Evolutionary conservation across 2,888 invertebrate species (phyloP), one percentile per base, ranked within the genome.

Genomic region (Zeuzera pyrina): DNA sequence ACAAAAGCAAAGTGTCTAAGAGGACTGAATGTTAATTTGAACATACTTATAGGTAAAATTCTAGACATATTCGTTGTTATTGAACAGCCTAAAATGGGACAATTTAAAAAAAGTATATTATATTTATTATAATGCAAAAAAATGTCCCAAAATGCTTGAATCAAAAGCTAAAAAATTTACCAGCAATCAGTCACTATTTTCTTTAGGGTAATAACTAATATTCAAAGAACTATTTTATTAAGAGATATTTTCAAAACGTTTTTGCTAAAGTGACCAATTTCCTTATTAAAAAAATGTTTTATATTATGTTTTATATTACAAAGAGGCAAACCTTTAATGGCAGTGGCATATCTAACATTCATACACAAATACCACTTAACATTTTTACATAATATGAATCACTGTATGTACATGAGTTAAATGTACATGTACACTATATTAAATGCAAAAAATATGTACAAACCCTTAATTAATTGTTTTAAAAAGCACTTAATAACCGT

Each of bases 401-500:
- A 55, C 59, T 62, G 65, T 76, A 72, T 73, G 63, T 71, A 73
- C 71, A 70, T 56, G 57, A 44, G 47, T 62, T 49, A 60, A n/a
- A n/a, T 61, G 56, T 66, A 65, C 65, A 72, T 66, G 59, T 65
- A 65, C 60, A 60, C 50, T 67, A 57, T 63, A 64, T n/a, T n/a
- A n/a, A 65, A 69, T 66, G 76, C 76, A 77, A 79, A 79, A 71
- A 64, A 76, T 83, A 79, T 79, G 68, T 79, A 83, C 79, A 81
- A 42, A 49, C 57, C 52, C 68, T 64, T 69, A 72, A 57, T 63
- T 57, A 60, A n/a, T 54, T 57, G 53, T 61, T 45, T 65, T 57
- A 69, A 76, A 76, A 76, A 78, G 76, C 77, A 74, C 72, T 76
- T 73, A 68, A 57, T 52, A 64, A 57, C 58, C 64, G 55, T 57